Evolutionary conservation across 2,797 vertebrate species (phyloP).

Genomic region (Sebastes oblongus): DNA sequence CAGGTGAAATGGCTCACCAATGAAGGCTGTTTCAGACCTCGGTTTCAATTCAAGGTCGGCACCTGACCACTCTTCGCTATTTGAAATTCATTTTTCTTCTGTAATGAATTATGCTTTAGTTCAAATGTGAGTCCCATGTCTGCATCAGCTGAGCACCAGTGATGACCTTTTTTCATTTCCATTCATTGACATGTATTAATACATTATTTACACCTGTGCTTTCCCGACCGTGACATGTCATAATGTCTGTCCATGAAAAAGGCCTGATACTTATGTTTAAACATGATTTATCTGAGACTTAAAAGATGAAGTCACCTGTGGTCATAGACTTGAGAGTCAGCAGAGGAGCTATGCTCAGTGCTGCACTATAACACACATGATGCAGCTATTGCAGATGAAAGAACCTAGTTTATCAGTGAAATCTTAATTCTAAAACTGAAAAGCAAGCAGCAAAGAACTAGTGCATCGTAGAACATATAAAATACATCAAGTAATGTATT

Average conservation of each 20-base stretch:
- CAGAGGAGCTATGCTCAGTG: neutral
- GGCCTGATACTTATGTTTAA: neutral
- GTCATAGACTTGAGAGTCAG: neutral
- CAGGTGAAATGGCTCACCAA: constrained; percentile 64
- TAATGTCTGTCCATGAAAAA: neutral
- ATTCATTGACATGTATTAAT: constrained; percentile 26
- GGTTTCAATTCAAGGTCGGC: constrained; percentile 65
- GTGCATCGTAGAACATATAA: neutral
- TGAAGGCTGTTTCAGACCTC: constrained; percentile 54
- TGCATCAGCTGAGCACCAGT: constrained; percentile 7
- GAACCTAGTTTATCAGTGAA: neutral
- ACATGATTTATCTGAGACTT: neutral
- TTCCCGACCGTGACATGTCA: neutral
- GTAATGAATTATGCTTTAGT: constrained; percentile 31
- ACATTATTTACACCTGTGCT: constrained; percentile 2
- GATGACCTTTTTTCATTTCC: constrained; percentile 15
- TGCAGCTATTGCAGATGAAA: neutral
- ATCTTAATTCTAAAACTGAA: neutral
- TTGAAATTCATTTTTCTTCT: constrained; percentile 37
- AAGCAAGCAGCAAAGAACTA: neutral
- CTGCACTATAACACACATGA: neutral
- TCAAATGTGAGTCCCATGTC: constrained; percentile 9
- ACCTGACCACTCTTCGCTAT: constrained; percentile 31
- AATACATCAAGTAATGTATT: neutral
- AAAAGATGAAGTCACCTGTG: neutral